Evolutionary conservation across 2,797 vertebrate species (phyloP).

Genomic region (Coregonus suidteri): DNA sequence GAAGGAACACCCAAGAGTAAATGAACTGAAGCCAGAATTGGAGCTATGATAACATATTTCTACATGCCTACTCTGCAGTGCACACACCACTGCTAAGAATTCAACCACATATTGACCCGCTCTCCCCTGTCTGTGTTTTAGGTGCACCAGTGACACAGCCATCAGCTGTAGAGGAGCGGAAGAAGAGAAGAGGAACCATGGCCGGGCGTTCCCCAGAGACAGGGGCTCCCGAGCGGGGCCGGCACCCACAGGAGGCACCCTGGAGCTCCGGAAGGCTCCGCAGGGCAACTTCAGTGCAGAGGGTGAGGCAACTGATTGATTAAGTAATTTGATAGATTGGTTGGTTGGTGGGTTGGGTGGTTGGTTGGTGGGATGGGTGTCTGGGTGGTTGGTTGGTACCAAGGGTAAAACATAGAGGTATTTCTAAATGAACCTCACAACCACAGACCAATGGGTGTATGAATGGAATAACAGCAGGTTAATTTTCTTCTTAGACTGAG

Average conservation of each 20-base stretch:
- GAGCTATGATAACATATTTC: conserved; percentile 31
- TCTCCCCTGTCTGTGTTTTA: conserved; percentile 31
- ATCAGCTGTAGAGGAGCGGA: conserved; percentile 40
- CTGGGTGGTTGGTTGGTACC: neutral
- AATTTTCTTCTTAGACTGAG: conserved; percentile 27
- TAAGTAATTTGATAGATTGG: neutral
- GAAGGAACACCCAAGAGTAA: conserved; percentile 47
- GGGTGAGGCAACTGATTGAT: conserved; percentile 71
- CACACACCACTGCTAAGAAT: conserved; percentile 19
- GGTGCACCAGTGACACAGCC: conserved; percentile 30
- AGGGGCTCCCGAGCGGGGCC: conserved; percentile 78
- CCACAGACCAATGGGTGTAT: neutral
- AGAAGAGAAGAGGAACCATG: conserved; percentile 37
- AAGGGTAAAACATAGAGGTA: neutral
- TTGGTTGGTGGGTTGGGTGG: neutral
- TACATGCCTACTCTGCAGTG: conserved; percentile 20
- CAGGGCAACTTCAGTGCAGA: conserved; percentile 84
- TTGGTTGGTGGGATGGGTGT: neutral
- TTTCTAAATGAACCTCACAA: neutral
- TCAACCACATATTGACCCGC: conserved; percentile 18
- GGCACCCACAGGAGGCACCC: conserved; percentile 82
- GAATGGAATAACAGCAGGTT: too few species aligned
- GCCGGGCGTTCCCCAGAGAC: conserved; percentile 63
- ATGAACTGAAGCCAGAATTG: conserved; percentile 39
- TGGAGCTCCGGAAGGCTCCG: conserved; percentile 77